Evolutionary conservation across 2,888 invertebrate genomes (phyloP), one percentile per base, ranked within the genome.

Genomic region (Bimastos eiseni): DNA sequence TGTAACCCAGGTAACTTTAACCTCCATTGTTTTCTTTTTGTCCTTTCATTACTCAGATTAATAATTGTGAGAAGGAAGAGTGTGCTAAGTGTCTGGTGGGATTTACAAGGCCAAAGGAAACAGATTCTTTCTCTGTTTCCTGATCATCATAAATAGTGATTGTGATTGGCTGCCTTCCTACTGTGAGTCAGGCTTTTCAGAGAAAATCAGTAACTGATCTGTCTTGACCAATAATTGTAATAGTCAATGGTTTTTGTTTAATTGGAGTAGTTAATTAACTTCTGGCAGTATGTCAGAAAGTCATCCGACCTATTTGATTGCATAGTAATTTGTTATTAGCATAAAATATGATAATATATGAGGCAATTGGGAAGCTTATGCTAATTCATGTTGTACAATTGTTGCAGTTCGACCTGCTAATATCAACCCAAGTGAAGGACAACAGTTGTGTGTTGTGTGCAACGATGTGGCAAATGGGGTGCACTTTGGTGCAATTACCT

Each of bases 401-500:
- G n/a, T 90, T 86, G 30, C 90, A 92, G 92, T 91, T 86, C 91
- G 92, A 36, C 92, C 92, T 33, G 86, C 91, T n/a, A 89, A 92
- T 30, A 90, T 92, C 38, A 90, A 91, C 37, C 83, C 91, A 34
- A 86, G 70, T 30, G 92, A 92, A 38, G 92, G 92, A 13, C 92
- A 92, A 70, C 92, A 92, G 91, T 88, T 91, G 70, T 92, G 92
- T n/a, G 92, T 92, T 37, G 92, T 92, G 24, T 92, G 92, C 89
- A 83, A 49, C 6, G 92, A 92, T 88, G 86, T 92, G 11, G 92
- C 92, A 21, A 92, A 92, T 70, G 92, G 92, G 15, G 91, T 92
- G 13, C 95, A 95, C 91, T 95, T 95, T 92, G 95, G 95, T 38
- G 95, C 94, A 30, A 93, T 95, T 37, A 95, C 95, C 13, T 95